Percentiles rank a stretch among this genome's conserved stretches.
These are phyloP conservation scores for Acanthornis magna DNA, from an alignment of 2,797 vertebrate genomes.

Conservation along the genomic window DNA sequence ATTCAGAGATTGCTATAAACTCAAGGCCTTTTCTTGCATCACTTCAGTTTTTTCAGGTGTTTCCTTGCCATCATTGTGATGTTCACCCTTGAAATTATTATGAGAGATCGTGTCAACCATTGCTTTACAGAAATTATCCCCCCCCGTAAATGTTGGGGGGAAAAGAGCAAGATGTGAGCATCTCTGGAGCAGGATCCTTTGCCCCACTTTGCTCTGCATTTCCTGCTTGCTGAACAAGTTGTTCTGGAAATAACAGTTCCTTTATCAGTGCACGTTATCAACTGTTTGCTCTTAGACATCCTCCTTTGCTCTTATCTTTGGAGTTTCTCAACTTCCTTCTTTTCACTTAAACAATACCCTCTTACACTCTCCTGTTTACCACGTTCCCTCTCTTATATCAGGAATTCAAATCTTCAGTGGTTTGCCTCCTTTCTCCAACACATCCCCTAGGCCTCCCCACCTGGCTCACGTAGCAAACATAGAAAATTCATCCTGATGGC, in stretches of 20 bases:
- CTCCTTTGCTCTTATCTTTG: slow-evolving; percentile 60
- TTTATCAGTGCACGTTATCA: slow-evolving; percentile 51
- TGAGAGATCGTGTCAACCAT: background rate
- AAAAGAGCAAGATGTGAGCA: background rate
- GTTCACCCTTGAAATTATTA: background rate
- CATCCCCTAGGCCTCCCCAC: background rate
- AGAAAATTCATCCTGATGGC: background rate
- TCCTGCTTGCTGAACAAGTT: background rate
- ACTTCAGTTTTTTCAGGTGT: background rate
- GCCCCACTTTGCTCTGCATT: background rate
- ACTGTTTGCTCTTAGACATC: background rate
- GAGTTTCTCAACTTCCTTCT: slow-evolving; percentile 58
- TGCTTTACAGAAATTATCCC: background rate
- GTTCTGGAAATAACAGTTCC: slow-evolving; percentile 18
- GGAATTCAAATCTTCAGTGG: background rate
- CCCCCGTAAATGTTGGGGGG: background rate
- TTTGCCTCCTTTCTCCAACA: background rate
- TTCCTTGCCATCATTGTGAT: background rate
- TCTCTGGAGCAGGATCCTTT: background rate
- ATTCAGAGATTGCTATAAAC: background rate
- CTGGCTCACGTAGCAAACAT: background rate
- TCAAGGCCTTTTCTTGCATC: background rate
- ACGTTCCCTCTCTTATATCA: background rate
- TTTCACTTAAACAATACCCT: background rate
- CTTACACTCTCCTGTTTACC: slow-evolving; percentile 14